Conservation (phyloP, 2,113 vertebrate genomes). For the Pimephales promelas region DNA sequence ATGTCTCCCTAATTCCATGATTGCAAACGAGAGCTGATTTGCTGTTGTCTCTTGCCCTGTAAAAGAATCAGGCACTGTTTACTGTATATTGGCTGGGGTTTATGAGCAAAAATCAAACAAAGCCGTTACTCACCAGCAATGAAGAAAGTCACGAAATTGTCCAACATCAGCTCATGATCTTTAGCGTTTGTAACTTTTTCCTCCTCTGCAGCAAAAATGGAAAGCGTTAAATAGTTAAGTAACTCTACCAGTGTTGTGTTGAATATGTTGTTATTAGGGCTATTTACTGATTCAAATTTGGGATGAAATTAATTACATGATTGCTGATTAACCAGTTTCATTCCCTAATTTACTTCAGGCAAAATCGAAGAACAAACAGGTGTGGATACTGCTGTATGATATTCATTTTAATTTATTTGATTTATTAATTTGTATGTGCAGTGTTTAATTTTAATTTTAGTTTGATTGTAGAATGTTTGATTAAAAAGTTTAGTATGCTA, state of each 20-base stretch:
- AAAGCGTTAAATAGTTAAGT: neutral
- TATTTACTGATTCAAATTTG: too few species aligned
- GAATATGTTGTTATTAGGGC: too few species aligned
- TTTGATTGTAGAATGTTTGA: too few species aligned
- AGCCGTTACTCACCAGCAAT: constrained; percentile 79
- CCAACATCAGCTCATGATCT: constrained; percentile 85
- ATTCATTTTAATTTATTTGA: too few species aligned
- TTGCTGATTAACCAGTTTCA: too few species aligned
- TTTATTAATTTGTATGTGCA: too few species aligned
- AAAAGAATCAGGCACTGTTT: neutral
- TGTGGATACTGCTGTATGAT: neutral
- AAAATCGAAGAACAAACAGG: too few species aligned
- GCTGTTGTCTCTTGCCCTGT: constrained; percentile 92
- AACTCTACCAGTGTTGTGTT: neutral
- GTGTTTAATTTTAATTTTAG: too few species aligned
- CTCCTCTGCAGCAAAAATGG: constrained; percentile 70
- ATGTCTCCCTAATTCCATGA: constrained; percentile 85
- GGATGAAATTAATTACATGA: too few species aligned
- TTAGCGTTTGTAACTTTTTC: constrained; percentile 67
- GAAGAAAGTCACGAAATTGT: constrained; percentile 94
- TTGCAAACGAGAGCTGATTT: constrained; percentile 84
- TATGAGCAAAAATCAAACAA: neutral
- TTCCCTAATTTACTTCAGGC: too few species aligned
- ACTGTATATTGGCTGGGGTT: neutral
- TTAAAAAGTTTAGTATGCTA: too few species aligned